phyloP scores from a whole-genome alignment of 2,113 vertebrate species.

The Ammodytes dubius region DNA sequence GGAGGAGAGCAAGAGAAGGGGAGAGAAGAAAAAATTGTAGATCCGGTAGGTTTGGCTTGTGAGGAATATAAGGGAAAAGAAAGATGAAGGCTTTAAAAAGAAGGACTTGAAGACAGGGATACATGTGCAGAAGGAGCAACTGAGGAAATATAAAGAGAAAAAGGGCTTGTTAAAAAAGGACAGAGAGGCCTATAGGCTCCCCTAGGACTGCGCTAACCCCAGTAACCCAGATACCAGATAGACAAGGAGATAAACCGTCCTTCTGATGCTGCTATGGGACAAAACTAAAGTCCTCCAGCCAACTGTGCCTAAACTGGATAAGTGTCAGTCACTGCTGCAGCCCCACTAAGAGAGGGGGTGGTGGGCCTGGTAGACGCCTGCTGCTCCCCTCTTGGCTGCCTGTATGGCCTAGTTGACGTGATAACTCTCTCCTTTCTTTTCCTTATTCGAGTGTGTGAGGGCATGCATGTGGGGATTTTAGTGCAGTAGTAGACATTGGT shows the following conservation, averaged over 20 bases:
- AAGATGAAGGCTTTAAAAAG: slow-evolving; percentile 6
- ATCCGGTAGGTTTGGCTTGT: slow-evolving; percentile 14
- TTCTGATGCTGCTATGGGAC: slow-evolving; percentile 51
- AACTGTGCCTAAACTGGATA: slow-evolving; percentile 53
- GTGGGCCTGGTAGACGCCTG: slow-evolving; percentile 55
- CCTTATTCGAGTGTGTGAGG: slow-evolving; percentile 3
- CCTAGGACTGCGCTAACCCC: slow-evolving; percentile 52
- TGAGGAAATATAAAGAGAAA: slow-evolving; percentile 24
- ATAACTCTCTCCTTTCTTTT: slow-evolving; percentile 34
- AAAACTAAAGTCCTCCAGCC: slow-evolving; percentile 50
- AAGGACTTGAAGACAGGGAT: slow-evolving; percentile 3
- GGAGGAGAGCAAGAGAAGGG: slow-evolving; percentile 33
- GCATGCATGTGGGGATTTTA: slow-evolving; percentile 39
- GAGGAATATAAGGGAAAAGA: not conserved
- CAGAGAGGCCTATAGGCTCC: slow-evolving; percentile 21
- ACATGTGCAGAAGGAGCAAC: slow-evolving; percentile 11
- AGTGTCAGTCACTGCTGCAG: slow-evolving; percentile 58
- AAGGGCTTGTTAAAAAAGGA: slow-evolving; percentile 9
- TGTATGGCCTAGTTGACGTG: slow-evolving; percentile 72
- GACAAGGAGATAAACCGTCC: slow-evolving; percentile 49
- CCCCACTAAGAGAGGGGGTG: slow-evolving; percentile 54
- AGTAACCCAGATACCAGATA: slow-evolving; percentile 75
- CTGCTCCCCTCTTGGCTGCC: slow-evolving; percentile 39
- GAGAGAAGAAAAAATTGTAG: slow-evolving; percentile 3
- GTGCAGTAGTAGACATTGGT: slow-evolving; percentile 42